Evolutionary conservation across 2,113 vertebrate species (phyloP), one percentile per base, ranked within the genome.

Genomic region (Periophthalmus modestus): DNA sequence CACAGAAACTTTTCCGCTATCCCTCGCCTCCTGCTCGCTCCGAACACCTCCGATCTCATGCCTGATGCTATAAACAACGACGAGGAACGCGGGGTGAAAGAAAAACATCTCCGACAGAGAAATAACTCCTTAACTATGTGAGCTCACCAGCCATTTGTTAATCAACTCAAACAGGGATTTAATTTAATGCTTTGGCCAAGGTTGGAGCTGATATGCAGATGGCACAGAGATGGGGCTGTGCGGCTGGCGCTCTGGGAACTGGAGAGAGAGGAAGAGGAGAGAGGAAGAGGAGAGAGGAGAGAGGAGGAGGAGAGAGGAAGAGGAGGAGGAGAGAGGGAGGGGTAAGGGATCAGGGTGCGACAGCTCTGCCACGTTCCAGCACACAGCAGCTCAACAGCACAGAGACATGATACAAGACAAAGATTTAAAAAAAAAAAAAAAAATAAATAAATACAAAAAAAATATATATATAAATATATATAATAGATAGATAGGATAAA

Each of bases 161-260:
- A 94, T 94, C 92, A 94, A 91, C 92, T 89, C 92, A 90, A 94
- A 94, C 92, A 93, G 90, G 91, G 92, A 93, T 93, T 94, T 93
- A 92, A 94, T 93, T 91, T 92, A 93, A 93, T 90, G 92, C 91
- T 91, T 93, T 94, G 94, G 94, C 91, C 83, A 80, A 91, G 90
- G 89, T 83, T 67, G 71, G 76, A 82, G 87, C 89, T 86, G 91
- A 90, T 93, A 92, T 93, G 90, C 93, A 94, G 93, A 94, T 94
- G 93, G 93, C 91, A 89, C 88, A 88, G 91, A 91, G 93, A 94
- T 84, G 83, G 91, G 87, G 92, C 91, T 90, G 85, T 91, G 90
- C 85, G 93, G 90, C 89, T 90, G 93, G 86, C 82, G 81, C 90
- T 88, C 87, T 88, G 93, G 90, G 91, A 92, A 78, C 84, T 87